A percentile compares a stretch with the other conserved stretches of the same genome.
phyloP scores from a whole-genome alignment of 2,113 vertebrate species.

The Trogon melanurus region DNA sequence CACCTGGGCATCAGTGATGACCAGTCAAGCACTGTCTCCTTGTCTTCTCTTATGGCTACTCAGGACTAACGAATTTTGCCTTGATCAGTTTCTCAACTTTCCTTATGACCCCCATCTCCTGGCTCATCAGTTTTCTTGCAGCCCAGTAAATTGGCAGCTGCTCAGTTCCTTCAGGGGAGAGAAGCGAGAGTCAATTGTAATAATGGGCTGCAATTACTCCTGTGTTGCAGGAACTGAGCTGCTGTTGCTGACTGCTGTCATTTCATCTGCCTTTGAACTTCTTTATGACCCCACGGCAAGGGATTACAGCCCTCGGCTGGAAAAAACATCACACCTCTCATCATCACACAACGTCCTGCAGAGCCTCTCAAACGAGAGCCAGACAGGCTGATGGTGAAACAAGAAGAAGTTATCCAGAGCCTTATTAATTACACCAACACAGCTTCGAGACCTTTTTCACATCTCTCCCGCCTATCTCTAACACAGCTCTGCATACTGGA shows the following conservation, averaged over 20 bases:
- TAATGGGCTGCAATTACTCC: conserved; percentile 59
- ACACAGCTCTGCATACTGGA: neutral
- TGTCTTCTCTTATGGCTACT: neutral
- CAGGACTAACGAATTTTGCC: conserved; percentile 41
- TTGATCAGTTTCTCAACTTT: conserved; percentile 44
- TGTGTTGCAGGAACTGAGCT: conserved; percentile 38
- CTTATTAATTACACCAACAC: neutral
- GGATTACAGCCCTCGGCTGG: conserved; percentile 17
- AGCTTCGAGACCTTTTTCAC: neutral
- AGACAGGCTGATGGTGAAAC: neutral
- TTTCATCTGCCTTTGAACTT: conserved; percentile 62
- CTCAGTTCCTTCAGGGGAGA: conserved; percentile 53
- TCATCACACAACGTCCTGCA: neutral
- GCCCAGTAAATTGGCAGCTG: conserved; percentile 46
- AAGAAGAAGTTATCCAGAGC: neutral
- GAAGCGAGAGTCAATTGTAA: conserved; percentile 38
- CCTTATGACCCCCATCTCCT: conserved; percentile 9
- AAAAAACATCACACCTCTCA: conserved; percentile 1
- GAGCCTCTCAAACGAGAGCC: neutral
- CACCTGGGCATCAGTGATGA: neutral
- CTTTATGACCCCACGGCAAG: conserved; percentile 31
- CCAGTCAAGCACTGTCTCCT: neutral
- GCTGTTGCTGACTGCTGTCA: conserved; percentile 56
- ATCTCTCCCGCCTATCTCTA: neutral
- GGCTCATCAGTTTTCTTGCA: conserved; percentile 46